These are phyloP conservation scores for Helicolenus hilgendorfi DNA, from an alignment of 2,797 vertebrate species.

Conservation along the genomic window DNA sequence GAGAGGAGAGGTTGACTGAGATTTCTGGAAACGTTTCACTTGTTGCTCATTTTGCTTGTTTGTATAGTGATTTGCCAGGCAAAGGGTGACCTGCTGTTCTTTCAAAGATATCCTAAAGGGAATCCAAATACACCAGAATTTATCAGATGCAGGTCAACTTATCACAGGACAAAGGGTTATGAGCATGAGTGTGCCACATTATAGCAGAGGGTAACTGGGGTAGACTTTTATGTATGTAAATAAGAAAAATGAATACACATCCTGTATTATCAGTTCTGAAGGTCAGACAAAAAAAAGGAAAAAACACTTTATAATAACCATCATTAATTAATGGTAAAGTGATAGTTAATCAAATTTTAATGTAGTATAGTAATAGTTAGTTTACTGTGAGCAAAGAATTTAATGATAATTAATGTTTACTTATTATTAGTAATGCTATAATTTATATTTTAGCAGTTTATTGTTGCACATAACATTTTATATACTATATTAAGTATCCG, in stretches of 20 bases:
- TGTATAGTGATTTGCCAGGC: constrained; percentile 3
- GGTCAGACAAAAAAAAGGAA: neutral
- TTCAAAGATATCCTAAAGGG: constrained; percentile 22
- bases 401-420: too few relatives aligned
- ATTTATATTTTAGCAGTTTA: too few relatives aligned
- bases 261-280: neutral
- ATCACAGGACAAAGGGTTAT: constrained; percentile 38
- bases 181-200: constrained; percentile 5
- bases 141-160: constrained; percentile 16
- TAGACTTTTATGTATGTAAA: neutral
- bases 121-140: constrained; percentile 21
- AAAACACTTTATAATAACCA: neutral
- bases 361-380: too few relatives aligned
- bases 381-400: too few relatives aligned
- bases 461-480: too few relatives aligned
- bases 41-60: constrained; percentile 15
- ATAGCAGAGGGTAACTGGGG: neutral
- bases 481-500: too few relatives aligned
- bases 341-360: too few relatives aligned
- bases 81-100: constrained; percentile 2
- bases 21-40: neutral
- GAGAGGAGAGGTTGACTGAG: neutral
- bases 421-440: too few relatives aligned
- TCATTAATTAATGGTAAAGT: too few relatives aligned
- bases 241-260: constrained; percentile 1